Evolutionary conservation across 2,888 invertebrate species (phyloP), one percentile per base, ranked within the genome.

Genomic region (Drosophila pseudotalamancana): DNA sequence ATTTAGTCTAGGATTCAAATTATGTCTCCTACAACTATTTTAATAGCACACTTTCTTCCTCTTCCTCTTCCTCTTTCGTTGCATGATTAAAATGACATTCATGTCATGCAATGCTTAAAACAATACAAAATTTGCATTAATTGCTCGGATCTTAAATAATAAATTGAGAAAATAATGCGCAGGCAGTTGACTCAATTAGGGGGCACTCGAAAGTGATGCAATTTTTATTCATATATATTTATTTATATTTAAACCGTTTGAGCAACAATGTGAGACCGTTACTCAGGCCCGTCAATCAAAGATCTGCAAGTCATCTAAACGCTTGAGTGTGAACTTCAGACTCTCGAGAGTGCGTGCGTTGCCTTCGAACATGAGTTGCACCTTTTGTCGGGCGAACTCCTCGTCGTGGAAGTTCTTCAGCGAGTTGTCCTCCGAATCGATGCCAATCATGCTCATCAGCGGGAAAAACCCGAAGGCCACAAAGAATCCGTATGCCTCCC

Each of bases 391-490:
- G 14, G 90, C 90, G 29, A 89, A 90, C 25, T 87, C 74, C 46
- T 87, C 72, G 56, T 90, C 84, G 32, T 88, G 88, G 14, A 91
- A 87, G 45, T 88, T 90, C 49, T 90, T 89, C 19, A 91, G 67
- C 1, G 88, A 84, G 43, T 90, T 90, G 42, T 90, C 90, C 57
- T 86, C 83, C 4, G 90, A 90, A 50, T 90, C 90, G 11, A 79
- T 69, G n/a, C 78, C 80, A 37, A 83, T 80, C 90, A 91, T 91
- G 37, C 90, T 88, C 85, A 91, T 90, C 46, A 90, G 60, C 1
- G 90, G 90, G 37, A 90, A 90, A 56, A 90, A 89, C 2, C 88
- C 90, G 12, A 90, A 90, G 11, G 90, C 87, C n/a, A 90, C 90
- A 72, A 90, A 90, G 31, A 91, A 90, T 0, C 91, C 91, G 53